These are phyloP conservation scores for Myiozetetes cayanensis DNA, from an alignment of 2,113 vertebrate species.

Conservation along the genomic window DNA sequence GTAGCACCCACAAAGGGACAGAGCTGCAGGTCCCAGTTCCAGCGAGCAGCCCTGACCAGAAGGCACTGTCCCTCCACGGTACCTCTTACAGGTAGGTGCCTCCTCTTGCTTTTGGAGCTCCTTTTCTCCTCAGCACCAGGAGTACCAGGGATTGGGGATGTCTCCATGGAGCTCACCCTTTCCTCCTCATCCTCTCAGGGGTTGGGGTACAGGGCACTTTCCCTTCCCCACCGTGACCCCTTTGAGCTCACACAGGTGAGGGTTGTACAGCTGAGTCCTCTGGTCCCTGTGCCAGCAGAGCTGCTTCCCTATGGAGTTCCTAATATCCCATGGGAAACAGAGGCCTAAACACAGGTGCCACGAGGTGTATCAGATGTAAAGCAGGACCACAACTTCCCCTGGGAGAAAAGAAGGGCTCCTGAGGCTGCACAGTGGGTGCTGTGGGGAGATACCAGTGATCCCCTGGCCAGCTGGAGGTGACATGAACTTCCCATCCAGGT, in stretches of 20 bases:
- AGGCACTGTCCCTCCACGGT: not conserved
- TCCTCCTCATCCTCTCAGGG: not conserved
- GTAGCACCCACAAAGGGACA: not conserved
- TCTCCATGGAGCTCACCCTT: not conserved
- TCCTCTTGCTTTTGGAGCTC: not conserved
- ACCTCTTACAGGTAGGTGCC: not conserved
- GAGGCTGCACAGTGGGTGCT: not conserved
- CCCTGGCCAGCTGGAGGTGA: not conserved
- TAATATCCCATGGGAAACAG: not conserved
- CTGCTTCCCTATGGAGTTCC: not conserved
- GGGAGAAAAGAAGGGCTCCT: not conserved
- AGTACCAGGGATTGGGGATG: not conserved
- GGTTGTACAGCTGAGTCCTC: not conserved
- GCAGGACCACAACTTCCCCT: not conserved
- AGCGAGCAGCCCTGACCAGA: not conserved
- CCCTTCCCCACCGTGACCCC: fast-evolving
- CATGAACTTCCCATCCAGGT: not conserved
- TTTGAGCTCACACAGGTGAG: not conserved
- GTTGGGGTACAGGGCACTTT: not conserved
- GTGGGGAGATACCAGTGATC: not conserved
- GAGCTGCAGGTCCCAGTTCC: not conserved
- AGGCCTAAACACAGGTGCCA: not conserved
- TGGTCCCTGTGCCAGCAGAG: not conserved
- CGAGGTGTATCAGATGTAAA: not conserved
- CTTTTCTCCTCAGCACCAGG: not conserved